Evolutionary conservation across 2,113 vertebrate genomes (phyloP), one percentile per base, ranked within the genome.

Genomic region (Cercopithecus mona): DNA sequence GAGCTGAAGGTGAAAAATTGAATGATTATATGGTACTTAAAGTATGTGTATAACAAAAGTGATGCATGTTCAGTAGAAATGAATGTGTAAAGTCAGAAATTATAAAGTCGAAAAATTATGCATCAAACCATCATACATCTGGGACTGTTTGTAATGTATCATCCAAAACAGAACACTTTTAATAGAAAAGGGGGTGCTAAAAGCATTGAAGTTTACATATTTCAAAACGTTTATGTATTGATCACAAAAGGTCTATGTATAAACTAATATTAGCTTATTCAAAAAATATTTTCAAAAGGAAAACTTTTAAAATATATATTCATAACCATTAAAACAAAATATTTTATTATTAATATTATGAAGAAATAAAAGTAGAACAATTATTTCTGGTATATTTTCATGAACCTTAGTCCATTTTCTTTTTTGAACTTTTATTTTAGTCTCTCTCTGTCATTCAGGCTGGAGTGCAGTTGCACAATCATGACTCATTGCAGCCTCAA

Each of bases 181-280:
- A 66, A 40, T 13, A n/a, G n/a, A 57, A n/a, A 83, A 93, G 10
- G 3, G 5, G 32, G 1, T 94, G 18, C 6, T 66, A 50, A 93
- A 89, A 52, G 8, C 8, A 85, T 83, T 52, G 11, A 81, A 12
- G 12, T 78, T 52, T 89, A 70, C n/a, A 87, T 55, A 73, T 61
- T 96, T 79, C 83, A 30, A 87, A 82, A 90, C 57, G 13, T 78
- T 84, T 87, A 57, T 88, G 80, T 66, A 73, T 93, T 80, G 61
- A 27, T 70, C 16, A 35, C 81, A 88, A 80, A 32, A 27, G 5
- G 0, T 55, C 91, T 89, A 23, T 23, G 70, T 32, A 8, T 81
- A 85, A 75, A 92, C 14, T 13, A 23, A 76, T 45, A 81, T 1
- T 66, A 32, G 14, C 45, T 66, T 73, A 84, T 61, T 80, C 17